Evolutionary conservation across 64 coral and sea anemone genomes (phyloP).

Genomic region (Dendrophyllia cribrosa): DNA sequence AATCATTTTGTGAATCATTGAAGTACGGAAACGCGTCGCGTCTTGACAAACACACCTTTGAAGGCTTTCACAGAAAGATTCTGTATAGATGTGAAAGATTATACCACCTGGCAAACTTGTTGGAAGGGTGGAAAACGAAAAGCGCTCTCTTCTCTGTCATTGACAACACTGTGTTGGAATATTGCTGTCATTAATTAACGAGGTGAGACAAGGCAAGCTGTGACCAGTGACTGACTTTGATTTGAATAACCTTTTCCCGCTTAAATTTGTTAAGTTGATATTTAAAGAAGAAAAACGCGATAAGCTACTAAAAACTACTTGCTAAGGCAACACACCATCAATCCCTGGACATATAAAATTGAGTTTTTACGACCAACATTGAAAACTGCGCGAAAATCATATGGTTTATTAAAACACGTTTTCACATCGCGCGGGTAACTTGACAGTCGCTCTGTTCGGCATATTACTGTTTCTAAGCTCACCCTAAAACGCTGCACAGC

Average conservation of each 20-base stretch:
- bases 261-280: conserved; percentile 4
- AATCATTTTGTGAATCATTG: conserved; percentile 35
- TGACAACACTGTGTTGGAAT: background rate
- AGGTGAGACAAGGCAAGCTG: conserved; percentile 1
- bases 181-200: background rate
- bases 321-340: background rate
- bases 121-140: background rate
- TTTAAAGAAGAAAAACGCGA: background rate
- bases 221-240: background rate
- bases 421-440: background rate
- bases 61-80: background rate
- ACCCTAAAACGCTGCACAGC: background rate
- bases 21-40: conserved; percentile 40
- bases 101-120: background rate
- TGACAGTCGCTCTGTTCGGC: background rate
- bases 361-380: background rate
- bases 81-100: background rate
- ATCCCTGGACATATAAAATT: background rate
- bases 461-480: background rate
- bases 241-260: conserved; percentile 32
- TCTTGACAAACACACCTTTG: conserved; percentile 22
- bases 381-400: background rate
- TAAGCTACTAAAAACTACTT: background rate
- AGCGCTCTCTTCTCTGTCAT: background rate
- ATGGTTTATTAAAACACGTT: background rate